Conservation (phyloP, 2,113 vertebrate genomes). For the Gallinago paraguaiae region DNA sequence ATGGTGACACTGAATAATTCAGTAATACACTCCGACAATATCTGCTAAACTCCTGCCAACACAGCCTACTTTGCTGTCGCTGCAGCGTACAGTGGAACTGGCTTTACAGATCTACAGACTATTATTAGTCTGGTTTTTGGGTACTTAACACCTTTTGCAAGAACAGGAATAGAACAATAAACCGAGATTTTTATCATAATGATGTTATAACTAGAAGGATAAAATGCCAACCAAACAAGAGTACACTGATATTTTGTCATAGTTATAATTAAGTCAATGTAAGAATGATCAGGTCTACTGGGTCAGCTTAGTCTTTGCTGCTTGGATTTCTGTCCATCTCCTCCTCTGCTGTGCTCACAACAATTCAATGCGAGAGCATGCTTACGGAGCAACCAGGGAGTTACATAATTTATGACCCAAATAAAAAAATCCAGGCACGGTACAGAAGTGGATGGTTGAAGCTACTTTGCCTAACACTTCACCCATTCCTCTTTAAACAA, state of each 20-base stretch:
- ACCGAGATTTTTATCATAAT: neutral
- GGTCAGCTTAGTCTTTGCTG: neutral
- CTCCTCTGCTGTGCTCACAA: neutral
- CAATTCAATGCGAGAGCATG: neutral
- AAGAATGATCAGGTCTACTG: neutral
- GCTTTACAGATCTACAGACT: neutral
- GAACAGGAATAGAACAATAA: neutral
- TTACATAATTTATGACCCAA: neutral
- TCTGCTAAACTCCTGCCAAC: conserved; percentile 42
- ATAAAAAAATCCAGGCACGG: neutral
- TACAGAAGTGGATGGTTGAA: neutral
- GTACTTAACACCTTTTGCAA: neutral
- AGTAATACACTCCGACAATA: neutral
- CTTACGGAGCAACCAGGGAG: neutral
- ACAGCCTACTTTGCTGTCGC: conserved; percentile 2
- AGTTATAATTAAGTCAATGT: rapidly evolving
- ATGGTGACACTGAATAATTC: conserved; percentile 6
- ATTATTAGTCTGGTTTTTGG: neutral
- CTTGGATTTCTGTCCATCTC: neutral
- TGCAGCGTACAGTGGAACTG: neutral
- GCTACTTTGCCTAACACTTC: neutral
- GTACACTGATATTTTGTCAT: neutral
- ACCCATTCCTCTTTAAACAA: neutral
- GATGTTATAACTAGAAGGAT: neutral
- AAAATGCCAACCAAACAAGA: neutral